Evolutionary conservation across 2,888 invertebrate genomes (phyloP).

Genomic region (Bombylius major): DNA sequence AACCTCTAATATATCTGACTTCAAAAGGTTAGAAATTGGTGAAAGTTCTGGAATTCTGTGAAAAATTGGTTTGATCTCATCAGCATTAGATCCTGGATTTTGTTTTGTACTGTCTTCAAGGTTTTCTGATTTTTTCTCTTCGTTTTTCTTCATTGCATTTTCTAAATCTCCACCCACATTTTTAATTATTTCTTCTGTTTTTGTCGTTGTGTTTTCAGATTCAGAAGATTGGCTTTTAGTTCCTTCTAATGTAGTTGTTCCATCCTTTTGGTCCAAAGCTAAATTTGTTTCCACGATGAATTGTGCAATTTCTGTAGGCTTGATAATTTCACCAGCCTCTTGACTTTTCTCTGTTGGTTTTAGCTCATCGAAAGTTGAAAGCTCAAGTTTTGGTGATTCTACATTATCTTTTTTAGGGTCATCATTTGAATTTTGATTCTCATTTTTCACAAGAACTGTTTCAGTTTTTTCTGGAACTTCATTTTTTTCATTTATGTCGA

Average conservation of each 20-base stretch:
- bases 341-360: not conserved
- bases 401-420: not conserved
- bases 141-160: slow-evolving; percentile 24
- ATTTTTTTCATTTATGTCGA: too few species aligned
- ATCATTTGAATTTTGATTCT: too few species aligned
- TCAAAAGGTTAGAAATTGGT: not conserved
- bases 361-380: not conserved
- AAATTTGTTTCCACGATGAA: not conserved
- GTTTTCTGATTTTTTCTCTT: not conserved
- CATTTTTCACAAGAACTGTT: too few species aligned
- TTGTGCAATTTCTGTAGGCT: not conserved
- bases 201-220: not conserved
- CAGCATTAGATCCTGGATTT: not conserved
- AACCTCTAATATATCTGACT: not conserved
- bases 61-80: not conserved
- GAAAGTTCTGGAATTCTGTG: not conserved
- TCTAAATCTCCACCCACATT: not conserved
- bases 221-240: too few species aligned
- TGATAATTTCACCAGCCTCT: not conserved
- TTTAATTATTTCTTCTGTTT: not conserved
- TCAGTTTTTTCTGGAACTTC: too few species aligned
- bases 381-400: not conserved
- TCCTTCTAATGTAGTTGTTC: not conserved
- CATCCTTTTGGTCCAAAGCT: slow-evolving; percentile 31
- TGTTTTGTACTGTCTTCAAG: not conserved